Evolutionary conservation across 2,797 vertebrate species (phyloP).

Genomic region (Crypturellus tataupa): DNA sequence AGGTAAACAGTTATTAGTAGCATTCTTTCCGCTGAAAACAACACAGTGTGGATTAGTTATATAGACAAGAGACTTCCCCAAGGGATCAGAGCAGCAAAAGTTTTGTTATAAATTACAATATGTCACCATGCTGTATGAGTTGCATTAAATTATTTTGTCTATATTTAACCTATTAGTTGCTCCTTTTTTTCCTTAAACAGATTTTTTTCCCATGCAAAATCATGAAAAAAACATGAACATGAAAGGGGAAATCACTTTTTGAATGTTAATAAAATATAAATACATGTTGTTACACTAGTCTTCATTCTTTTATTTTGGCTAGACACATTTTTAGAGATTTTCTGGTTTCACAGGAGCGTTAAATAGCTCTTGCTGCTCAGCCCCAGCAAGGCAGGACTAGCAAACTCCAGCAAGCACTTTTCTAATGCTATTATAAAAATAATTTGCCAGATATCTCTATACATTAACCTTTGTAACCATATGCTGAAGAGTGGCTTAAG

Average conservation of each 20-base stretch:
- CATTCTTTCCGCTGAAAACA: neutral
- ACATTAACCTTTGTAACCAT: neutral
- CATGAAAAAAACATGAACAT: neutral
- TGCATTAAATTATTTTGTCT: neutral
- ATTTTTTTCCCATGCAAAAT: neutral
- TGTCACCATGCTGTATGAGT: neutral
- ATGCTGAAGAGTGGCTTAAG: neutral
- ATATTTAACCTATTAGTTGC: neutral
- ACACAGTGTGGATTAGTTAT: neutral
- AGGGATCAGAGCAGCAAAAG: neutral
- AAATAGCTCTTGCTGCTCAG: neutral
- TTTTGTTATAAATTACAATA: neutral
- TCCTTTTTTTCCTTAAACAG: constrained; percentile 7
- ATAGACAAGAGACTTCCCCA: neutral
- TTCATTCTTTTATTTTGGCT: neutral
- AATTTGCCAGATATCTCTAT: neutral
- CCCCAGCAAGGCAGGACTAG: neutral
- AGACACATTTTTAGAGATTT: neutral
- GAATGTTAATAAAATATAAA: constrained; percentile 27
- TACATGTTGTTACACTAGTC: neutral
- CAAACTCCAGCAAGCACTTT: neutral
- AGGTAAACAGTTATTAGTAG: constrained; percentile 13
- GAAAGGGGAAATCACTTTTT: neutral
- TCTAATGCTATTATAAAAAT: neutral
- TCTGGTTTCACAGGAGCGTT: neutral